A percentile compares a stretch with the other conserved stretches of the same genome.
Evolutionary conservation across 2,888 invertebrate genomes (phyloP).

Genomic region (Pegoplata infirma): DNA sequence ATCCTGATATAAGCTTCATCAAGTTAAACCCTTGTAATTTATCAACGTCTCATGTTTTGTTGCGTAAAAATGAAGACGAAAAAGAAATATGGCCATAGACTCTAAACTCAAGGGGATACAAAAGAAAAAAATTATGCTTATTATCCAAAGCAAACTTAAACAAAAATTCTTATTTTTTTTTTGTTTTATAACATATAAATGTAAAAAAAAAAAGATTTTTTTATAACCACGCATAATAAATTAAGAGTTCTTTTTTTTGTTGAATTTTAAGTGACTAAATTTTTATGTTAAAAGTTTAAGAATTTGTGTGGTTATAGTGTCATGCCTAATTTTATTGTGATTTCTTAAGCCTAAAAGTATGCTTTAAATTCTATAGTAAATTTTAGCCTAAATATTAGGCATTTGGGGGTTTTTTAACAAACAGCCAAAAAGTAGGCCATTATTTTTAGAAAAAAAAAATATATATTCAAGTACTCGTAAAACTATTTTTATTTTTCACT

Average conservation of each 20-base stretch:
- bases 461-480: conserved; percentile 37
- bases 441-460: conserved; percentile 15
- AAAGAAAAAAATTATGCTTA: conserved; percentile 42
- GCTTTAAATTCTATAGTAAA: conserved; percentile 4
- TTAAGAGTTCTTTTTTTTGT: conserved; percentile 18
- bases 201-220: conserved; percentile 1
- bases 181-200: too few species aligned
- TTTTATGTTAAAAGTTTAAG: conserved; percentile 30
- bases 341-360: conserved; percentile 14
- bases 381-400: neutral
- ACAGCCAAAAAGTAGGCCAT: conserved; percentile 37
- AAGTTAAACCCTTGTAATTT: conserved; percentile 57
- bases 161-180: neutral
- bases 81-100: conserved; percentile 25
- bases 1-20: conserved; percentile 38
- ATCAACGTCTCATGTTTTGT: conserved; percentile 49
- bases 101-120: conserved; percentile 39
- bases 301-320: neutral
- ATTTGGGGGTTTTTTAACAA: neutral
- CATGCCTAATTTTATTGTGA: conserved; percentile 4
- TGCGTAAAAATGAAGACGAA: conserved; percentile 16
- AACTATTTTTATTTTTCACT: conserved; percentile 23
- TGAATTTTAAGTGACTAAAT: conserved; percentile 23
- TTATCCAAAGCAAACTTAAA: conserved; percentile 24
- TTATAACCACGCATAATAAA: conserved; percentile 22